Evolutionary conservation across 2,888 invertebrate genomes (phyloP).

Genomic region (Fragum sueziense): DNA sequence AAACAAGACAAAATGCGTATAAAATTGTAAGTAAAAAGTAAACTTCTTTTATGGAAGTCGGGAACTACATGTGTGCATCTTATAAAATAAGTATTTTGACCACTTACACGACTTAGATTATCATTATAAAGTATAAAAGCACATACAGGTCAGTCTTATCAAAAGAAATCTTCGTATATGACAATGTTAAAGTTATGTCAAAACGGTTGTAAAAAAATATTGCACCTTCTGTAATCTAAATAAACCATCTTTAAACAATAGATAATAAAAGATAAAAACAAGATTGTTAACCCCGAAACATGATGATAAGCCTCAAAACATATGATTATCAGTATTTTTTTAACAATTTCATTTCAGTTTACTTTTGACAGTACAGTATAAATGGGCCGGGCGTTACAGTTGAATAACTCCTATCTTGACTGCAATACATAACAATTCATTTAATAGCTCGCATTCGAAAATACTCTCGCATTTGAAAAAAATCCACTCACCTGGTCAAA

Average conservation of each 20-base stretch:
- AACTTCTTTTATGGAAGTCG: too few relatives aligned
- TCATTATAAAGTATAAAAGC: too few relatives aligned
- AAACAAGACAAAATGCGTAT: too few relatives aligned
- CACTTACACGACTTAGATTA: too few relatives aligned
- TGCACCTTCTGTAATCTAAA: neutral
- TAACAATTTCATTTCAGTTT: neutral
- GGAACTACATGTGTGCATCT: too few relatives aligned
- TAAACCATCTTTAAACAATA: neutral
- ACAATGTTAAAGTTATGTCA: constrained; percentile 4
- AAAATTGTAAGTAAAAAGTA: too few relatives aligned
- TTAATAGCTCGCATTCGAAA: neutral
- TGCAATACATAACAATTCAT: constrained; percentile 11
- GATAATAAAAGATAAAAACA: neutral
- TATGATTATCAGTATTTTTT: constrained; percentile 6
- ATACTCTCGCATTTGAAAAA: constrained; percentile 15
- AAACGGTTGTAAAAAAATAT: constrained; percentile 11
- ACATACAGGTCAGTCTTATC: too few relatives aligned
- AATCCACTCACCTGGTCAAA: constrained; percentile 35
- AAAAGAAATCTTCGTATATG: neutral
- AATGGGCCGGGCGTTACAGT: constrained; percentile 48
- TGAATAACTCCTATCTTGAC: constrained; percentile 17
- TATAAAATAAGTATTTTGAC: too few relatives aligned
- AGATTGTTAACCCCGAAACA: neutral
- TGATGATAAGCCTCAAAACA: neutral
- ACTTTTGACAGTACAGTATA: constrained; percentile 1